phyloP scores from a whole-genome alignment of 2,888 invertebrate genomes.

The Rhogogaster chlorosoma region DNA sequence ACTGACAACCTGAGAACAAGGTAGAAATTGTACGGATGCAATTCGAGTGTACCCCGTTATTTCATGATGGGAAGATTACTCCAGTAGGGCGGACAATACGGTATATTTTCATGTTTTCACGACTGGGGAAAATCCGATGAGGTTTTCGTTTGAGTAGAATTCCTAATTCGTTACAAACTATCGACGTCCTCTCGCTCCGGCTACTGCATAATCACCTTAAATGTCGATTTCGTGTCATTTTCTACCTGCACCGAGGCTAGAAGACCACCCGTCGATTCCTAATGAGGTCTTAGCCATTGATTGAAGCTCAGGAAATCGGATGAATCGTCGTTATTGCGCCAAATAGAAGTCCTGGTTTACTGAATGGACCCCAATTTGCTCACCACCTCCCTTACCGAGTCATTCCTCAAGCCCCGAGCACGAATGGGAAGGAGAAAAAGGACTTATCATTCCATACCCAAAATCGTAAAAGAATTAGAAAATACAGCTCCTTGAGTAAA shows the following conservation, averaged over 20 bases:
- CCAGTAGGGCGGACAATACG: neutral
- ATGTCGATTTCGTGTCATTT: neutral
- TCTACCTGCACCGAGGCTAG: conserved; percentile 4
- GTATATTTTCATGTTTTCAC: neutral
- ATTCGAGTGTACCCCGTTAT: neutral
- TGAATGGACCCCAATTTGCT: conserved; percentile 44
- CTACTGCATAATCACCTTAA: neutral
- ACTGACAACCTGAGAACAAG: too few relatives aligned
- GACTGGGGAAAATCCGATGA: neutral
- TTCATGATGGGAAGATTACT: neutral
- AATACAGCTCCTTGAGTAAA: neutral
- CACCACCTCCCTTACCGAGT: conserved; percentile 28
- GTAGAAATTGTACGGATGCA: neutral
- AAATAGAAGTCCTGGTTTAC: conserved; percentile 35
- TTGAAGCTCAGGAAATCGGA: conserved; percentile 39
- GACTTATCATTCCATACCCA: neutral
- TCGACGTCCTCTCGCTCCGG: neutral
- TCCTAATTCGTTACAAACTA: neutral
- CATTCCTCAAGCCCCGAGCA: neutral
- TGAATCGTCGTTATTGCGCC: conserved; percentile 48
- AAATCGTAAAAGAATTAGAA: neutral
- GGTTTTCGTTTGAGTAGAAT: neutral
- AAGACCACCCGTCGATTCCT: conserved; percentile 36
- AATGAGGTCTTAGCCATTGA: conserved; percentile 41
- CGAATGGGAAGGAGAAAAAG: neutral